These are phyloP conservation scores for Caenorhabditis briggsae DNA, from an alignment of 1,140 invertebrate species.

Conservation along the genomic window DNA sequence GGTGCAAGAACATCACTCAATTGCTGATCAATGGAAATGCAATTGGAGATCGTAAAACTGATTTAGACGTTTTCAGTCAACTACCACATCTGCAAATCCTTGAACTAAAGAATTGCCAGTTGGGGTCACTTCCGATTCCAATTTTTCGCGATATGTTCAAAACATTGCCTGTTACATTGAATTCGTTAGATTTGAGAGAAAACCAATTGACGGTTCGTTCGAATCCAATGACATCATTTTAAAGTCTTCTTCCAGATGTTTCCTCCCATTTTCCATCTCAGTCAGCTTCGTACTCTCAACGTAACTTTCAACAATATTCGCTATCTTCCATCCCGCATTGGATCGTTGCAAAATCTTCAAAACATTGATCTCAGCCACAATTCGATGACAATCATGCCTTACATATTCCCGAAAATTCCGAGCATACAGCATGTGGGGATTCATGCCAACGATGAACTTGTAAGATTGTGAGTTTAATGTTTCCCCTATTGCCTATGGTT, in stretches of 20 bases:
- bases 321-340: conserved; percentile 20
- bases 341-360: conserved; percentile 2
- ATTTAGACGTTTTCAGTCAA: conserved; percentile 16
- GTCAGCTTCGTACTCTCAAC: background rate
- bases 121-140: background rate
- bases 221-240: background rate
- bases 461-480: background rate
- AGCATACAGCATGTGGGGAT: conserved; percentile 25
- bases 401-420: conserved; percentile 10
- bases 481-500: background rate
- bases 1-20: background rate
- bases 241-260: background rate
- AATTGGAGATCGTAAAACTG: background rate
- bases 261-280: conserved; percentile 1
- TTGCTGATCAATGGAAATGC: conserved; percentile 25
- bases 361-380: conserved; percentile 1
- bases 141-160: background rate
- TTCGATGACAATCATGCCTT: background rate
- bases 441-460: conserved; percentile 31
- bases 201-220: background rate
- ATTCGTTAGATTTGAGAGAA: background rate
- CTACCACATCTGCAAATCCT: background rate
- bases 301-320: background rate
- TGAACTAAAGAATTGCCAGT: background rate
- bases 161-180: background rate